phyloP scores from a whole-genome alignment of 2,888 invertebrate species.

The Phorcus lineatus region DNA sequence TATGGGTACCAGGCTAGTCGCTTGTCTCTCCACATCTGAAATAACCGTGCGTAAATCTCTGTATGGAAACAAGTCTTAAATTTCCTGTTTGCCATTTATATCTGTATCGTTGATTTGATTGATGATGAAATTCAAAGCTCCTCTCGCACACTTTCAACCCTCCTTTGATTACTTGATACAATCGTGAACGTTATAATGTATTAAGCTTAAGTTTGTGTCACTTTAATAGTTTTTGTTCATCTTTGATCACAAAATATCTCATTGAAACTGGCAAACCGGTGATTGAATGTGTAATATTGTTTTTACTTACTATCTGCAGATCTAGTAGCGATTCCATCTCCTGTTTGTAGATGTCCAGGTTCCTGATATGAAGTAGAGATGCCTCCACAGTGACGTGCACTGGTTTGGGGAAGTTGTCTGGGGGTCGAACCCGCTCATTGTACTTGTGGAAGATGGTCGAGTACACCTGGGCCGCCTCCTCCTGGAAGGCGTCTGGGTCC shows the following conservation, averaged over 20 bases:
- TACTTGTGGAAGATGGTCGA: slow-evolving; percentile 49
- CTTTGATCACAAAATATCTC: too few species aligned
- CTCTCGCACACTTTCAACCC: too few species aligned
- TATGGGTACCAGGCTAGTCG: slow-evolving; percentile 44
- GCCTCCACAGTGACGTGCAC: slow-evolving; percentile 33
- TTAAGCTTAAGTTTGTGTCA: too few species aligned
- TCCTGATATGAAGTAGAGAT: slow-evolving; percentile 17
- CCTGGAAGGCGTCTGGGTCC: slow-evolving; percentile 38
- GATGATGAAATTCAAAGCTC: too few species aligned
- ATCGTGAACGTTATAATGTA: too few species aligned
- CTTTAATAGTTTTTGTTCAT: too few species aligned
- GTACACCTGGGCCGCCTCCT: slow-evolving; percentile 49
- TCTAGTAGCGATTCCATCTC: slow-evolving; percentile 25
- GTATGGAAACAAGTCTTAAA: neutral
- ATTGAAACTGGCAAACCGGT: too few species aligned
- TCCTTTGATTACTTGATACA: too few species aligned
- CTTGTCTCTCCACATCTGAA: slow-evolving; percentile 39
- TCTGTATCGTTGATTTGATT: too few species aligned
- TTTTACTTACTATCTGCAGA: slow-evolving; percentile 28
- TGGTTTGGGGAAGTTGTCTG: slow-evolving; percentile 33
- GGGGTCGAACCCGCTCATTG: slow-evolving; percentile 44
- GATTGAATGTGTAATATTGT: too few species aligned
- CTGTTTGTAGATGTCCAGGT: slow-evolving; percentile 22
- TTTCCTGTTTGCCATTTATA: neutral
- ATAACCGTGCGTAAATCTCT: neutral